Base-by-base conservation (phyloP, 2,113 vertebrate genomes). In the Echinops telfairi region DNA sequence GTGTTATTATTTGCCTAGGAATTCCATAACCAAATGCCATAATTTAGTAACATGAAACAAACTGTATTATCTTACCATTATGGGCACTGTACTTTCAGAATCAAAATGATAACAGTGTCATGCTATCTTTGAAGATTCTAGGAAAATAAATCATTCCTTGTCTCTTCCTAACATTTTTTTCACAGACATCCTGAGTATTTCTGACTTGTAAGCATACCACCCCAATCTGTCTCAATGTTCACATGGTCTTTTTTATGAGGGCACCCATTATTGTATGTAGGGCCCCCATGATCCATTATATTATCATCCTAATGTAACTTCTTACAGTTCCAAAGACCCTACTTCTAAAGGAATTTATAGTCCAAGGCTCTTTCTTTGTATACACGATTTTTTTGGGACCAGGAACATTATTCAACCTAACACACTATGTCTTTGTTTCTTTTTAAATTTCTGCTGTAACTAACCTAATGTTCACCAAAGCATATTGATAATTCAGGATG, bases 401-500 rank as follows among this genome's bases (percentile, higher is more conserved):
- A 62, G 60, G 31, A 22, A n/a, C 31, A n/a, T n/a, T 16, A 70
- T 70, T 70, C 31, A 29, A 31, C 9, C 27, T 11, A 70, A 9
- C n/a, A 77, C 23, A 58, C 10, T 79, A 14, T 22, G 3, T 70
- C 38, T 60, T 36, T 47, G 17, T 60, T 87, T 80, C 33, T 36
- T 77, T 77, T 88, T 86, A 17, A 2, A 57, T 33, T 85, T 86
- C n/a, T 96, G 3, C 57, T 83, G 79, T 23, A 60, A 43, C 23
- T 60, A n/a, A 62, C 3, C 11, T 87, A 17, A 76, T 60, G 53
- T 95, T 89, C 10, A 22, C 8, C 14, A 90, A 92, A 15, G 9
- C 6, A 80, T 68, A 47, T 79, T 14, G 20, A 33, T 81, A 16
- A 25, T 84, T n/a, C 36, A 83, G 3, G 76, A 20, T 86, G 12